Evolutionary conservation across 2,888 invertebrate genomes (phyloP).

Genomic region (Diaphora mendica): DNA sequence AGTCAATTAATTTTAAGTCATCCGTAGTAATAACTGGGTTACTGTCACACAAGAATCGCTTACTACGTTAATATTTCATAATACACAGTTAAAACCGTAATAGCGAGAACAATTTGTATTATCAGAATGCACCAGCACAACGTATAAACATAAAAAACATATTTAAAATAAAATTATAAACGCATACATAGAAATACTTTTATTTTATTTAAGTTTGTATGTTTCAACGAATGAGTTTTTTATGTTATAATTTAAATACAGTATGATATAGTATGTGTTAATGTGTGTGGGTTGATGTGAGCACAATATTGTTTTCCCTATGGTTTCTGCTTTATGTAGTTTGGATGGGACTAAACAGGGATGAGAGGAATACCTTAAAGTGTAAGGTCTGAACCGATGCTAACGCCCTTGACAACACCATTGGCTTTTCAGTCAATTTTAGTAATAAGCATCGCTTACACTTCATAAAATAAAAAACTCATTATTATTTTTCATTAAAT

Average conservation of each 20-base stretch:
- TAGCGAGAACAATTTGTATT: constrained; percentile 62
- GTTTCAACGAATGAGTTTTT: constrained; percentile 68
- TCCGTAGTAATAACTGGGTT: constrained; percentile 78
- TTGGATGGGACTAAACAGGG: constrained; percentile 80
- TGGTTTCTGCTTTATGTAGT: constrained; percentile 74
- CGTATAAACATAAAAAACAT: constrained; percentile 65
- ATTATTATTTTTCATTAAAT: constrained; percentile 14
- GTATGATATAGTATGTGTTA: constrained; percentile 71
- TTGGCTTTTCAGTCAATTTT: constrained; percentile 36
- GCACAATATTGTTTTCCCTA: constrained; percentile 77
- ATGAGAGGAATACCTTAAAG: constrained; percentile 62
- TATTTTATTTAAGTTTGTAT: constrained; percentile 63
- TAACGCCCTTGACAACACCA: constrained; percentile 23
- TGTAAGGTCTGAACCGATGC: constrained; percentile 61
- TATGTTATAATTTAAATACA: constrained; percentile 66
- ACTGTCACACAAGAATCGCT: constrained; percentile 71
- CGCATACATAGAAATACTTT: constrained; percentile 58
- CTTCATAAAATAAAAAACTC: constrained; percentile 18
- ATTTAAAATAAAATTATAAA: constrained; percentile 49
- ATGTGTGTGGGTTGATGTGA: constrained; percentile 78
- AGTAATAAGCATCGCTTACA: constrained; percentile 29
- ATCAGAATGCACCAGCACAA: constrained; percentile 80
- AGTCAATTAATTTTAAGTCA: constrained; percentile 86
- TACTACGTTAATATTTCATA: constrained; percentile 75
- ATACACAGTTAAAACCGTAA: constrained; percentile 60